Base-by-base conservation (phyloP, 2,113 vertebrate species). In the Saiga tatarica region DNA sequence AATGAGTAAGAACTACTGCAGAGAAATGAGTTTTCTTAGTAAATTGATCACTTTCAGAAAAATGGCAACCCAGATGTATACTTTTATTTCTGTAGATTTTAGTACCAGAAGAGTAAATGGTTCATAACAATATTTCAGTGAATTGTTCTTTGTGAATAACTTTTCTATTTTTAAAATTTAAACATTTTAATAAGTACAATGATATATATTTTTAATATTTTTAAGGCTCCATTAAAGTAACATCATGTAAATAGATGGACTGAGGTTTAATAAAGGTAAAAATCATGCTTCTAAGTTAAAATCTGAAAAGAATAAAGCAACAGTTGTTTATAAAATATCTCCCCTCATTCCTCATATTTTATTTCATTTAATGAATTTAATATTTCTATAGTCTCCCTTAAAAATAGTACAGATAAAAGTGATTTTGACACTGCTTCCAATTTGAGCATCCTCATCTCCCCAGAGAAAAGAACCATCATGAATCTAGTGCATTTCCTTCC, bases 11-110 rank as follows among this genome's bases (percentile, higher is more conserved):
- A 93, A 85, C 55, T 89, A 76, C 82, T 78, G 67, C 45, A 71
- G 64, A 97, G 74, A 97, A 87, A 76, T 89, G 30, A 92, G 60
- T 59, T 87, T 93, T 89, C 83, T 97, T 85, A 82, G 52, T 92
- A 94, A 98, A 93, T 55, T 60, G 55, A 92, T 94, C 62, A 87
- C 76, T 96, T 97, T 86, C 33, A 91, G 53, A 86, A 94, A 96
- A 91, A 64, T 94, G 78, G 82, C 3, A 23, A 90, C 25, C 71
- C 47, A 91, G 9, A 94, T 81, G 50, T 26, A 87, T 50, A 45
- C 36, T 94, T 86, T 57, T 95, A 84, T 86, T 62, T 60, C 39
- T 88, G 42, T 62, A 84, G 5, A 83, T 71, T 91, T 88, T 47
- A 82, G 55, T 42, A 50, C 59, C 81, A 7, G 6, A 84, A 93